Percentiles rank a stretch among this genome's conserved stretches.
Evolutionary conservation across 1,140 invertebrate species (phyloP).

Genomic region (Drosophila kanapiae): DNA sequence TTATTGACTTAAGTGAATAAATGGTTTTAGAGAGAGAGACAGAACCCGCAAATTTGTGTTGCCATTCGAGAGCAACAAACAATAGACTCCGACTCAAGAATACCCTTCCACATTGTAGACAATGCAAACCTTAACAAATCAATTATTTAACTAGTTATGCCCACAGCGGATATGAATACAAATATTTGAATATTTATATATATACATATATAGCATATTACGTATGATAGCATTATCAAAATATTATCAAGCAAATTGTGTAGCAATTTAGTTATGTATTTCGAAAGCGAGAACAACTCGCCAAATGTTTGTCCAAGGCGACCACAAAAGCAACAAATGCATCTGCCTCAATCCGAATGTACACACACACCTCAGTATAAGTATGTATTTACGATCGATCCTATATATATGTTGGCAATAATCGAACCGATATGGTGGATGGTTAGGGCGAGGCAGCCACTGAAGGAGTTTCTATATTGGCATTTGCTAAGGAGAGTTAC

Average conservation of each 20-base stretch:
- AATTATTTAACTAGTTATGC: conserved; percentile 65
- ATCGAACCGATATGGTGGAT: conserved; percentile 23
- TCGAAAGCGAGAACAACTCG: conserved; percentile 49
- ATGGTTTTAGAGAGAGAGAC: conserved; percentile 13
- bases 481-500: conserved; percentile 46
- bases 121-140: conserved; percentile 51
- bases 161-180: conserved; percentile 50
- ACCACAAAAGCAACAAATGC: conserved; percentile 48
- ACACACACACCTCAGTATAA: conserved; percentile 40
- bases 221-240: conserved; percentile 69
- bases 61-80: conserved; percentile 38
- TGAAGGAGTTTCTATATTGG: conserved; percentile 36
- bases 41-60: conserved; percentile 32
- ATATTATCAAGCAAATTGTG: conserved; percentile 64
- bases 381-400: conserved; percentile 45
- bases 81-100: conserved; percentile 43
- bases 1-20: conserved; percentile 55
- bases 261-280: conserved; percentile 76
- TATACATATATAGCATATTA: conserved; percentile 52
- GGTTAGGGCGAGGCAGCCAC: conserved; percentile 15
- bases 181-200: conserved; percentile 47
- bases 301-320: conserved; percentile 43
- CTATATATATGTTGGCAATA: conserved; percentile 57
- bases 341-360: conserved; percentile 57
- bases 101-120: conserved; percentile 52